These are phyloP conservation scores for Stichodactyla helianthus DNA, from an alignment of 64 coral and sea anemone genomes.

Conservation along the genomic window DNA sequence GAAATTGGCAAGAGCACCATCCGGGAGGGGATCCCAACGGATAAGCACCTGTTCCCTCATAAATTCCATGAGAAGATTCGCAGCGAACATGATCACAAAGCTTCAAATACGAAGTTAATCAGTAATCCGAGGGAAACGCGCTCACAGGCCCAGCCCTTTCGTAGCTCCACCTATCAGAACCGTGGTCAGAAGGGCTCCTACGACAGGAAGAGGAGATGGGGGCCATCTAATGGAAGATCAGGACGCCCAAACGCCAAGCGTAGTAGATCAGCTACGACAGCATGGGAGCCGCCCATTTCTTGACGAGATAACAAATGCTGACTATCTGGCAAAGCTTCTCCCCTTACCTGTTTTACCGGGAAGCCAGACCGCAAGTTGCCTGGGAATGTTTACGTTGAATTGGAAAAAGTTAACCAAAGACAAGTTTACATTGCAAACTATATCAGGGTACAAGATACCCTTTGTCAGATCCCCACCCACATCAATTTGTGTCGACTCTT, in stretches of 20 bases:
- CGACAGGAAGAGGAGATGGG: slow-evolving; percentile 32
- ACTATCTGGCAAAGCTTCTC: slow-evolving; percentile 21
- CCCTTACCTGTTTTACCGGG: neutral
- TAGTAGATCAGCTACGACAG: neutral
- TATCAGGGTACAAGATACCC: too few relatives aligned
- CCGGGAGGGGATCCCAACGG: slow-evolving; percentile 41
- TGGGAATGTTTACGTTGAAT: slow-evolving; percentile 30
- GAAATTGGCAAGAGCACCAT: slow-evolving; percentile 39
- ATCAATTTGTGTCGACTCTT: slow-evolving; percentile 46
- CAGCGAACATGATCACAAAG: slow-evolving; percentile 44
- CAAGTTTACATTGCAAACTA: too few relatives aligned
- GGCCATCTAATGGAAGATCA: slow-evolving; percentile 17
- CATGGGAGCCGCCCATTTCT: neutral
- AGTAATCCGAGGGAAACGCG: slow-evolving; percentile 26
- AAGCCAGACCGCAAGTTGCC: neutral
- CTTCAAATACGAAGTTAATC: slow-evolving; percentile 31
- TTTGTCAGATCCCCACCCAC: slow-evolving; percentile 14
- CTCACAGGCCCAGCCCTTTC: too few relatives aligned
- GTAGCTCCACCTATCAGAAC: slow-evolving; percentile 14
- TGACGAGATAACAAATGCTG: slow-evolving; percentile 11
- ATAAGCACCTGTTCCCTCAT: slow-evolving; percentile 47
- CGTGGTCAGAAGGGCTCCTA: neutral
- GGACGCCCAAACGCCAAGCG: slow-evolving; percentile 19
- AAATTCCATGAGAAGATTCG: slow-evolving; percentile 38
- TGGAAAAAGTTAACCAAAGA: too few relatives aligned